Evolutionary conservation across 2,797 vertebrate species (phyloP), one percentile per base, ranked within the genome.

Genomic region (Molothrus ater): DNA sequence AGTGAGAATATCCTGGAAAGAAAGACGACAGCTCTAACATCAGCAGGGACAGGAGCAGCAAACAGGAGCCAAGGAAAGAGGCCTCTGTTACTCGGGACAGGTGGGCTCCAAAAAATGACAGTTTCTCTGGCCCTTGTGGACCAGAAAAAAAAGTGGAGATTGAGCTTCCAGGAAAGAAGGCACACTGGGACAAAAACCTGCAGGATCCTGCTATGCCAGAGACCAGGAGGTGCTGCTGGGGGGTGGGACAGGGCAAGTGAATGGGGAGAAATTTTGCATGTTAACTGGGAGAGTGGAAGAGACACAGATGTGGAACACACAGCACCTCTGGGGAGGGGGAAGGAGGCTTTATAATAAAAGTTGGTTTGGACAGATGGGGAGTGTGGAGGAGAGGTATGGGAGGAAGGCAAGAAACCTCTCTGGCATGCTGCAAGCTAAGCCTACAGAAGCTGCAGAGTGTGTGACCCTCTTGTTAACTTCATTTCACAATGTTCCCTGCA

Each of bases 401-500:
- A 94, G 63, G 70, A 86, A 88, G 65, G 86, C 56, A 88, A 17
- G 48, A 60, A 93, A 89, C n/a, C 48, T 80, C 88, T 40, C 22
- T 48, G 68, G 86, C 56, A 79, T 31, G 83, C 83, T 88, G 38
- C 71, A 81, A 11, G 50, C 86, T 93, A 80, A 90, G 70, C 71
- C 93, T 87, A 94, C 96, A 95, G 94, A 93, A 96, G 96, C 94
- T 95, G 13, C 68, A 36, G 80, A 69, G 86, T 92, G 83, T 96
- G 90, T 95, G 95, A 96, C 90, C 92, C 84, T 82, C 80, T 80
- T 13, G 9, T 95, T 93, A 95, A 93, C 90, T 96, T 85, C 68
- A 92, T 95, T 96, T 92, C 96, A 94, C 87, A 91, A 93, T 95
- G 92, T 95, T 96, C 91, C 86, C 78, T 93, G 86, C 59, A 80